A percentile compares a stretch with the other conserved stretches of the same genome.
Evolutionary conservation across 2,113 vertebrate species (phyloP).

Genomic region (Tachuris rubrigastra): DNA sequence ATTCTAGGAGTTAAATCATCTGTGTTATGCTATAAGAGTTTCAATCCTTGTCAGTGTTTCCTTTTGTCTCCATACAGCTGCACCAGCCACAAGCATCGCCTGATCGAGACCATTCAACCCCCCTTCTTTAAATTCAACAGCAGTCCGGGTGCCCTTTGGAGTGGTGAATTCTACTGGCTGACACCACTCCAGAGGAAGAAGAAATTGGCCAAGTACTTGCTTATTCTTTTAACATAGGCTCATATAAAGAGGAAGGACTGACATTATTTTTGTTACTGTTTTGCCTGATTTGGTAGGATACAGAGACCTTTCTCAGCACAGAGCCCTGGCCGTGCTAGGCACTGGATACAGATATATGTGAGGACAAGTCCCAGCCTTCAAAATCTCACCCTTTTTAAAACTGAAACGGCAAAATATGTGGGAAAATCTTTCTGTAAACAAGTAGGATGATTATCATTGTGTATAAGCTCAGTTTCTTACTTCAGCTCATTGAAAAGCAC

Average conservation of each 20-base stretch:
- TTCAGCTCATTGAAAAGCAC: not conserved
- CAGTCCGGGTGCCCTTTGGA: slow-evolving; percentile 32
- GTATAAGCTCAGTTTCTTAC: not conserved
- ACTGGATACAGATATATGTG: not conserved
- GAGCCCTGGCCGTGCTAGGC: slow-evolving; percentile 1
- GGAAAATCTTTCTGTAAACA: not conserved
- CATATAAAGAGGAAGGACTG: not conserved
- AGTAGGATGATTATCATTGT: not conserved
- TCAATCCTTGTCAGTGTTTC: not conserved
- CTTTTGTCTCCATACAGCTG: slow-evolving; percentile 61
- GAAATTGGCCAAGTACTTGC: slow-evolving; percentile 30
- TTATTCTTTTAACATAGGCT: slow-evolving; percentile 3
- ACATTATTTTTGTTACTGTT: not conserved
- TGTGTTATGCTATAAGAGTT: not conserved
- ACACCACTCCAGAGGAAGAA: slow-evolving; percentile 54
- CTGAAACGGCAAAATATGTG: not conserved
- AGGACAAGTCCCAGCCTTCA: slow-evolving; percentile 2
- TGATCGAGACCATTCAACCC: slow-evolving; percentile 36
- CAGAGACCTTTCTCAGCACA: not conserved
- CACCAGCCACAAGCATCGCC: slow-evolving; percentile 48
- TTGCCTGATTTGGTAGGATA: not conserved
- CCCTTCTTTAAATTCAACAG: slow-evolving; percentile 62
- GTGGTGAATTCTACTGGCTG: slow-evolving; percentile 59
- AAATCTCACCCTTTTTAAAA: not conserved
- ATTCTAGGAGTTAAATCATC: not conserved